These are phyloP conservation scores for Porites australiensis DNA, from an alignment of 64 coral and sea anemone genomes.

Conservation along the genomic window DNA sequence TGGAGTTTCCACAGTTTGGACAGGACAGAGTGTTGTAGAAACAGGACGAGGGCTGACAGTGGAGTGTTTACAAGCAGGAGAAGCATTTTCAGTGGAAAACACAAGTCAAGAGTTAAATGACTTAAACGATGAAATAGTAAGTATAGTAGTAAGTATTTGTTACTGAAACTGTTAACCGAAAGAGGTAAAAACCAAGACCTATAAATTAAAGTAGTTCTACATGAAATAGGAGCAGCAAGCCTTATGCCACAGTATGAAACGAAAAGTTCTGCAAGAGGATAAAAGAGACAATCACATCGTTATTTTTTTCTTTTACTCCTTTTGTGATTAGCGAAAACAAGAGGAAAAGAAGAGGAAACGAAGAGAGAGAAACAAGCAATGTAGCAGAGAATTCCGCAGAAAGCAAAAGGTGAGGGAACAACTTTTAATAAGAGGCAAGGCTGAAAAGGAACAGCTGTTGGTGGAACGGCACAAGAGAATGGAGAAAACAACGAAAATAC, in stretches of 20 bases:
- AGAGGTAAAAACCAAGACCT: too few relatives aligned
- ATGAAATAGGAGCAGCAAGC: too few relatives aligned
- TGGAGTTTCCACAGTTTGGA: neutral
- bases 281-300: neutral
- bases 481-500: slow-evolving; percentile 47
- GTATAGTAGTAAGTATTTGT: neutral
- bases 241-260: too few relatives aligned
- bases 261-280: too few relatives aligned
- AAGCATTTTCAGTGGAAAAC: slow-evolving; percentile 30
- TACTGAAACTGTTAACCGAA: too few relatives aligned
- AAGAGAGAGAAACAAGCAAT: slow-evolving; percentile 49
- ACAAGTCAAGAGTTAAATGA: slow-evolving; percentile 36
- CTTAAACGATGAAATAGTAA: slow-evolving; percentile 40
- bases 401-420: slow-evolving; percentile 56
- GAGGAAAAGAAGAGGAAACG: slow-evolving; percentile 42
- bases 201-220: too few relatives aligned
- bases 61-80: slow-evolving; percentile 43
- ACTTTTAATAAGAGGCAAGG: slow-evolving; percentile 34
- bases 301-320: neutral
- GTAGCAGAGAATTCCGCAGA: slow-evolving; percentile 48
- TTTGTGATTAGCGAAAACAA: slow-evolving; percentile 14
- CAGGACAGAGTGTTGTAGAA: slow-evolving; percentile 10
- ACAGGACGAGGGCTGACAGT: slow-evolving; percentile 29
- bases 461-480: slow-evolving; percentile 36
- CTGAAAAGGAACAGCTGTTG: slow-evolving; percentile 45